Evolutionary conservation across 1,140 invertebrate genomes (phyloP), one percentile per base, ranked within the genome.

Genomic region (Eumeta japonica): DNA sequence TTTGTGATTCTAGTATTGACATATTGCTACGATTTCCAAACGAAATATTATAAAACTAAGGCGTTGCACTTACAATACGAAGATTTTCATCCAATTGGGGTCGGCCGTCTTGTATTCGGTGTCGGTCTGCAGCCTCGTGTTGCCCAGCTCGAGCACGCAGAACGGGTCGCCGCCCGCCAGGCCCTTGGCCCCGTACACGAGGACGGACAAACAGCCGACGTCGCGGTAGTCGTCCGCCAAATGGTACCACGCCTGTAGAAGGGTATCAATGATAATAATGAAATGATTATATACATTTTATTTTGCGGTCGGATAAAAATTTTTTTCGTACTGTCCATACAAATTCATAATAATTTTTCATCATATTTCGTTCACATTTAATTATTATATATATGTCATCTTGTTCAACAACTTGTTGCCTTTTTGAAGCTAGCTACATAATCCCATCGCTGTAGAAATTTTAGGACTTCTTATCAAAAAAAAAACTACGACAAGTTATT

Each of bases 31-130:
- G n/a, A n/a, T n/a, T n/a, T n/a, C n/a, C n/a, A n/a, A n/a, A n/a
- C n/a, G n/a, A n/a, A n/a, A n/a, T n/a, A n/a, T n/a, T n/a, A n/a
- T n/a, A n/a, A n/a, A n/a, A n/a, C n/a, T n/a, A n/a, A n/a, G n/a
- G n/a, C n/a, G n/a, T n/a, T n/a, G n/a, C 12, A 80, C 87, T 87
- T 77, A 94, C 91, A 98, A 96, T 13, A 87, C 91, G 63, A 98
- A 97, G 43, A 95, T 88, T 75, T 97, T 97, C 65, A 96, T 92
- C 96, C 96, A 99, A 42, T 85, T 89, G 0, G 96, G 97, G 36
- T 86, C 83, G 3, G 97, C 78, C 0, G 95, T 98, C 75, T 97
- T 97, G 62, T 97, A 97, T 67, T 97, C 94, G 0, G 96, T 98
- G 65, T 97, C 91, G 0, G 97, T 98, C 74, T 97, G 92, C 13